phyloP scores from a whole-genome alignment of 1,140 invertebrate species.

The Dryas iulia region DNA sequence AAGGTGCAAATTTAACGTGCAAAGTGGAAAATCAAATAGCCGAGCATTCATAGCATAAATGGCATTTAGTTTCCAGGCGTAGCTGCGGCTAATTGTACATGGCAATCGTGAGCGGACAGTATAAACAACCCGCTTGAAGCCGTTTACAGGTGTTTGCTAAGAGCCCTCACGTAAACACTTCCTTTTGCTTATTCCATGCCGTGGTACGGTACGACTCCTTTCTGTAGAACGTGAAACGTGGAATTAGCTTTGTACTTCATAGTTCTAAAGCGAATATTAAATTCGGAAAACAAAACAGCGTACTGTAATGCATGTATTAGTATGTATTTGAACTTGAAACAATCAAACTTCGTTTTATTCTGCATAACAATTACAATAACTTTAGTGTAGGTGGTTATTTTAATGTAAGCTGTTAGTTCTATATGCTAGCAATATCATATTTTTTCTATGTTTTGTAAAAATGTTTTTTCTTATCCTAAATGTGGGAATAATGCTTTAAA shows the following conservation, averaged over 20 bases:
- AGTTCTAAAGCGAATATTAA: slow-evolving; percentile 3
- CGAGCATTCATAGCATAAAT: slow-evolving; percentile 23
- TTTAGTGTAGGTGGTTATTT: not conserved
- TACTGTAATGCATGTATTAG: not conserved
- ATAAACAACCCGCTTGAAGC: slow-evolving; percentile 55
- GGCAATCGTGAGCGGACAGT: slow-evolving; percentile 57
- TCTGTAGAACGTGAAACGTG: slow-evolving; percentile 6
- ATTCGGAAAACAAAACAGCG: not conserved
- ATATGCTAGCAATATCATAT: too few species aligned
- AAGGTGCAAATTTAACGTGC: slow-evolving; percentile 1
- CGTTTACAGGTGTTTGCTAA: slow-evolving; percentile 68
- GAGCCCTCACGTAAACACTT: slow-evolving; percentile 69
- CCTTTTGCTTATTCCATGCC: slow-evolving; percentile 45
- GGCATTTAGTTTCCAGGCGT: slow-evolving; percentile 49
- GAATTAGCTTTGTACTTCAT: slow-evolving; percentile 20
- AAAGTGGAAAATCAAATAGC: slow-evolving; percentile 15
- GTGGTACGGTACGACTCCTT: slow-evolving; percentile 18
- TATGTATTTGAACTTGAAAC: not conserved
- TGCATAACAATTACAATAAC: not conserved
- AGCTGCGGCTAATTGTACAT: slow-evolving; percentile 67
- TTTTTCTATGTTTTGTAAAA: too few species aligned
- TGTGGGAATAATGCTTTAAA: too few species aligned
- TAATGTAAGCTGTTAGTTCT: not conserved
- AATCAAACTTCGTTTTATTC: not conserved
- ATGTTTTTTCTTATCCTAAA: too few species aligned